Evolutionary conservation across 2,797 vertebrate species (phyloP).

Genomic region (Glossophaga mutica): DNA sequence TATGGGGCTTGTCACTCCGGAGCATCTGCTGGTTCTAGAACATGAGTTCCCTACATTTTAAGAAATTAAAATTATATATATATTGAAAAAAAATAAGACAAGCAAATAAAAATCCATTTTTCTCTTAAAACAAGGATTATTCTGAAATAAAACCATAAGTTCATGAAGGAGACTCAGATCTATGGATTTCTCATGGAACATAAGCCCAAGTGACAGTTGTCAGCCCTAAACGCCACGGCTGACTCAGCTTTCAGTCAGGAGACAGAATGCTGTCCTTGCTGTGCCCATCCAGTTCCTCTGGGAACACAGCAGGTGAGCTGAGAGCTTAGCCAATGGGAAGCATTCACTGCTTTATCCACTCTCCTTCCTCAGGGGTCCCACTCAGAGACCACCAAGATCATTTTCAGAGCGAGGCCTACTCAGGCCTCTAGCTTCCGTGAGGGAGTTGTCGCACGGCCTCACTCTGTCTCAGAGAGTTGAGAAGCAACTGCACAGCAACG

Average conservation of each 20-base stretch:
- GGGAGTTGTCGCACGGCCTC: background rate
- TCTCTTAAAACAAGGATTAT: conserved; percentile 22
- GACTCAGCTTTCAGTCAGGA: background rate
- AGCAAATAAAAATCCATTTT: conserved; percentile 32
- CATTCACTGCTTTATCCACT: background rate
- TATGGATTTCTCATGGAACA: conserved; percentile 1
- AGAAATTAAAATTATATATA: background rate
- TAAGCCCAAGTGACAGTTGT: background rate
- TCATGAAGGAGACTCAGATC: background rate
- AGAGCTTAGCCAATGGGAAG: background rate
- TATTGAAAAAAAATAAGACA: conserved; percentile 44
- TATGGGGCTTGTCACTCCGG: background rate
- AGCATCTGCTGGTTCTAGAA: conserved; percentile 1
- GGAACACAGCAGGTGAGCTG: background rate
- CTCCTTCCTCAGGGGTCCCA: conserved; percentile 13
- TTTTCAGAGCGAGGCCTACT: background rate
- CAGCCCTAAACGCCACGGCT: background rate
- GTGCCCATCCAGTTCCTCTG: background rate
- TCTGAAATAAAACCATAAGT: conserved; percentile 19
- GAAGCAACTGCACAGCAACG: background rate
- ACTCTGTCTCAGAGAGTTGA: background rate
- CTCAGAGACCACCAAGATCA: background rate
- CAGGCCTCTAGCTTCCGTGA: background rate
- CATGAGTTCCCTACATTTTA: conserved; percentile 4
- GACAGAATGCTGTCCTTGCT: background rate